Evolutionary conservation across 2,888 invertebrate species (phyloP).

Genomic region (Clitarchus hookeri): DNA sequence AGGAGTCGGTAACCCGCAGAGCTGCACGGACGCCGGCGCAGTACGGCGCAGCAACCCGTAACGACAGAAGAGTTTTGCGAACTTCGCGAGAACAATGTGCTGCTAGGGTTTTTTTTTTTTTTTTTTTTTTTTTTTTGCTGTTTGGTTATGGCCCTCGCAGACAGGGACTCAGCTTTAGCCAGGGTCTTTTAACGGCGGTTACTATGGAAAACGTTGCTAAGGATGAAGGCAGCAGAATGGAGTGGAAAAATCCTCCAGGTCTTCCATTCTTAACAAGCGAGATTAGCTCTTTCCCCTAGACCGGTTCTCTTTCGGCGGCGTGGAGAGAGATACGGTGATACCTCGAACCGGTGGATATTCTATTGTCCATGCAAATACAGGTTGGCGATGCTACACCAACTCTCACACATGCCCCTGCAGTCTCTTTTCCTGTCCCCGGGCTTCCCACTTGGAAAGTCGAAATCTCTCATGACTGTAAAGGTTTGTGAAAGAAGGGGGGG

Average conservation of each 20-base stretch:
- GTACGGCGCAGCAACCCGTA: neutral
- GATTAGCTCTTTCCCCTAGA: neutral
- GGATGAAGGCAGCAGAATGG: neutral
- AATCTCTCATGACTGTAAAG: too few relatives aligned
- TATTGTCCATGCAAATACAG: too few relatives aligned
- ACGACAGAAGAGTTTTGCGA: neutral
- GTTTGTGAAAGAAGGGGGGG: too few relatives aligned
- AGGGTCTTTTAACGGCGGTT: neutral
- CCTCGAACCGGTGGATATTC: neutral
- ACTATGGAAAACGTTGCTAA: neutral
- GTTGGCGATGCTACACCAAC: too few relatives aligned
- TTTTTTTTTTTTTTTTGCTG: neutral
- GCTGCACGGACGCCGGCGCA: neutral
- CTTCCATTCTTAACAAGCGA: constrained; percentile 14
- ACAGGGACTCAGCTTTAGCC: neutral
- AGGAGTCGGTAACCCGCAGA: neutral
- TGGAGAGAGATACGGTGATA: neutral
- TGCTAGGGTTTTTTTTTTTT: neutral
- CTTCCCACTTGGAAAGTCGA: too few relatives aligned
- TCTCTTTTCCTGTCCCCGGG: too few relatives aligned
- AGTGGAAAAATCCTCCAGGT: neutral
- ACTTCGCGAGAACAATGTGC: neutral
- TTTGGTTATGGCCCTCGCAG: neutral
- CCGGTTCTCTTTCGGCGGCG: neutral
- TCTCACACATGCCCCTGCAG: too few relatives aligned